Percentiles rank a stretch among this genome's conserved stretches.
phyloP scores from a whole-genome alignment of 2,113 vertebrate species.

The Phrynosoma blainvillii region DNA sequence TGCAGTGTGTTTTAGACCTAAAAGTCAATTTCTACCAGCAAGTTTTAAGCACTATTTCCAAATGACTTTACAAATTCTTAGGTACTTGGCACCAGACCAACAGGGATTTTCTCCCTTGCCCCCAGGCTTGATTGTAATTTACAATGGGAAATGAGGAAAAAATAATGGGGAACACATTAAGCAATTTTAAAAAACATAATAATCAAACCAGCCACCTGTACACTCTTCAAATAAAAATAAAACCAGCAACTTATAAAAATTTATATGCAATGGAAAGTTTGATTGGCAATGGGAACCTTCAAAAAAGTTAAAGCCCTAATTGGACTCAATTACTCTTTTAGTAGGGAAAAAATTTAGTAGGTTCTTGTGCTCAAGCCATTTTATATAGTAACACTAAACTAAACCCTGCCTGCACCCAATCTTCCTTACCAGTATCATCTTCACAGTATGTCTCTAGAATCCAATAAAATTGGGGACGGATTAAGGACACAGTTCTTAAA shows the following conservation, averaged over 20 bases:
- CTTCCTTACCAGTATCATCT: background rate
- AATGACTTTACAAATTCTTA: background rate
- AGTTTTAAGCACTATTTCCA: background rate
- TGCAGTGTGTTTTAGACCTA: too few relatives aligned
- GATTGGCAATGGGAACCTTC: background rate
- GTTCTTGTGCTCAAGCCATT: background rate
- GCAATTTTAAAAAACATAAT: background rate
- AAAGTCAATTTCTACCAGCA: background rate
- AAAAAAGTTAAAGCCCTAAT: background rate
- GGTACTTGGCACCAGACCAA: background rate
- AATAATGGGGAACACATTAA: background rate
- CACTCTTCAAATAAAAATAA: background rate
- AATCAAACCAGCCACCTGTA: background rate
- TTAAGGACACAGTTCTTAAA: background rate
- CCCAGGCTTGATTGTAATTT: background rate
- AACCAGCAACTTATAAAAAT: background rate
- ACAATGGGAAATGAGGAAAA: background rate
- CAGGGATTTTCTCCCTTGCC: background rate
- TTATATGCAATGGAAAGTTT: background rate
- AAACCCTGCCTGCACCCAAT: background rate
- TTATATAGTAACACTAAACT: background rate
- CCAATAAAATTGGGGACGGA: background rate
- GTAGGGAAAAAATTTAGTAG: background rate
- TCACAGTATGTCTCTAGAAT: background rate
- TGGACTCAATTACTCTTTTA: background rate